Evolutionary conservation across 2,797 vertebrate genomes (phyloP), one percentile per base, ranked within the genome.

Genomic region (Chromis chromis): DNA sequence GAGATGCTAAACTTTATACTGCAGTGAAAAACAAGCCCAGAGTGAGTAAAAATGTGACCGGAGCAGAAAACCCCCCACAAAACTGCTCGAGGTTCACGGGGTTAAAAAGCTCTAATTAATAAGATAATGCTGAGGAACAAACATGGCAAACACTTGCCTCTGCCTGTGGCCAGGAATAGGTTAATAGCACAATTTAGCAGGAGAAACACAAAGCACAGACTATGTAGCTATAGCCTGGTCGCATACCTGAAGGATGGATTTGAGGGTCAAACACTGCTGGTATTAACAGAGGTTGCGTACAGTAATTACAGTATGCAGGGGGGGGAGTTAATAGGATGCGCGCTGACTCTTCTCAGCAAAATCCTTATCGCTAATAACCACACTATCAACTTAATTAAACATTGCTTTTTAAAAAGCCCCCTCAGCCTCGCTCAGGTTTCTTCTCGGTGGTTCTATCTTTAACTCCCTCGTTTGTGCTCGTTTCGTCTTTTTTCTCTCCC

Each of bases 351-450:
- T 78, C 81, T 73, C 65, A 79, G 77, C 69, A 82, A 79, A 81
- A 90, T 76, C 78, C 87, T 89, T 88, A 91, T 91, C 83, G 40
- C 76, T 88, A 89, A 90, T 88, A 89, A 89, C 79, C 85, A 78
- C 74, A 78, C 83, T 86, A 90, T 88, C 74, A 68, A 82, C 76
- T 88, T 91, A 88, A 93, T 93, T 90, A 92, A 90, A 90, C 68
- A 36, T 17, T 5, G 59, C 40, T 71, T 79, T 44, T 44, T 8
- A 7, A 76, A 87, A 88, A 86, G 74, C 75, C 77, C 80, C 62
- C 8, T 74, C 65, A 57, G 75, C 77, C 52, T 54, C 39, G 50
- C 76, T 65, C 36, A 17, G 16, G 14, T 65, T 83, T 65, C 19
- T 65, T 3, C 63, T 61, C 72, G 22, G 49, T 22, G 14, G 27